Conservation (phyloP, 2,113 vertebrate genomes). For the Triplophysa tibetana region DNA sequence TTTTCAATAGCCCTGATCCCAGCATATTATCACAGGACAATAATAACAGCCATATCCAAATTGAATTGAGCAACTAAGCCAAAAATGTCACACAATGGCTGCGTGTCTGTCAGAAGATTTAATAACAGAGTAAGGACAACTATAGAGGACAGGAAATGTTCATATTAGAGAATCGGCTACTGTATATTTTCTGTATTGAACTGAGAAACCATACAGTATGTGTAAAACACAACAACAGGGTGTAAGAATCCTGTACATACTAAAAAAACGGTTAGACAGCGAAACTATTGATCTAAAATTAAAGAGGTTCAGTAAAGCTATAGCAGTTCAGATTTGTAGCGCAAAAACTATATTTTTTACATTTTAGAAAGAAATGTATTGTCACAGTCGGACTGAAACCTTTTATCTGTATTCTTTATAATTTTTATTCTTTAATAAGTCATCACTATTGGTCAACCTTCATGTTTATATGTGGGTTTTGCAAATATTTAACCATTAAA, state of each 20-base stretch:
- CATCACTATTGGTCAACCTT: no score
- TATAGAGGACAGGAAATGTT: slow-evolving; percentile 1
- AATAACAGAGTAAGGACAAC: slow-evolving; percentile 25
- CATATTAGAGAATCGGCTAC: not conserved
- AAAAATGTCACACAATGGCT: slow-evolving; percentile 31
- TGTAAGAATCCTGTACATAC: not conserved
- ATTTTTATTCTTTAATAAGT: no score
- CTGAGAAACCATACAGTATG: not conserved
- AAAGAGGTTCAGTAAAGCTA: no score
- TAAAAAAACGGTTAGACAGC: not conserved
- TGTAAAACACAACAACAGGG: not conserved
- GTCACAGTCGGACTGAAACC: no score
- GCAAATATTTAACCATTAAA: no score
- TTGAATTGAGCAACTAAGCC: slow-evolving; percentile 38
- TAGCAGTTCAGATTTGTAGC: no score
- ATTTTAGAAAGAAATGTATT: no score
- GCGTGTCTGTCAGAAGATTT: slow-evolving; percentile 33
- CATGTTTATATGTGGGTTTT: no score
- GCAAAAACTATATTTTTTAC: no score
- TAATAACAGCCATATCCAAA: slow-evolving; percentile 46
- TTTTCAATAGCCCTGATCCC: slow-evolving; percentile 43
- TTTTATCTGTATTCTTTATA: no score
- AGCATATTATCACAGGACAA: slow-evolving; percentile 37
- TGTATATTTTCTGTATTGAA: not conserved
- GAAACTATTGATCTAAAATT: not conserved